Percentiles rank a stretch among this genome's conserved stretches.
phyloP scores from a whole-genome alignment of 2,113 vertebrate species.

The Cebidichthys violaceus region DNA sequence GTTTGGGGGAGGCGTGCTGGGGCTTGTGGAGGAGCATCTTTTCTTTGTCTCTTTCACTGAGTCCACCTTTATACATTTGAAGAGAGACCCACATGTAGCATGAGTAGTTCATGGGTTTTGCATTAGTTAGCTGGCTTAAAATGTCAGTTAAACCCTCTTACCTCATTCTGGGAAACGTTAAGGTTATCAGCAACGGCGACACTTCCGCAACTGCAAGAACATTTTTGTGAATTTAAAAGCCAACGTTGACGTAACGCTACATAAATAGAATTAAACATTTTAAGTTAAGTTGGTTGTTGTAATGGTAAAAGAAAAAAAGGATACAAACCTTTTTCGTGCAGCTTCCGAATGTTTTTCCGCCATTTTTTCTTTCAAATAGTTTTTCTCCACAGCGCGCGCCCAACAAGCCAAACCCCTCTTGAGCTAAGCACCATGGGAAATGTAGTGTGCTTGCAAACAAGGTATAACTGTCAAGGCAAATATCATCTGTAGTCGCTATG shows the following conservation, averaged over 20 bases:
- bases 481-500: neutral
- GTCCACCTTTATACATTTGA: slow-evolving; percentile 16
- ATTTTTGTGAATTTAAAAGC: neutral
- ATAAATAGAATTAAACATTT: neutral
- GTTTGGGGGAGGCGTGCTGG: slow-evolving; percentile 49
- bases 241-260: neutral
- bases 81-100: neutral
- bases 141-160: slow-evolving; percentile 41
- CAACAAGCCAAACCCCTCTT: slow-evolving; percentile 19
- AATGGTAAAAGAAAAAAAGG: neutral
- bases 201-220: slow-evolving; percentile 51
- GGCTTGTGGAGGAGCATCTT: slow-evolving; percentile 60
- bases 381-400: slow-evolving; percentile 65
- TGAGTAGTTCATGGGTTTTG: neutral
- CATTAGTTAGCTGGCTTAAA: neutral
- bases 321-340: slow-evolving; percentile 58
- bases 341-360: slow-evolving; percentile 71
- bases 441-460: slow-evolving; percentile 53
- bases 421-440: slow-evolving; percentile 73
- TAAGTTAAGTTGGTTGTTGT: neutral
- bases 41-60: slow-evolving; percentile 50
- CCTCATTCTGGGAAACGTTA: slow-evolving; percentile 30
- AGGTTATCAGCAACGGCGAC: slow-evolving; percentile 11
- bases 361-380: slow-evolving; percentile 83
- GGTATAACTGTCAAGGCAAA: neutral